Evolutionary conservation across 1,140 invertebrate species (phyloP), one percentile per base, ranked within the genome.

Genomic region (Halesus radiatus): DNA sequence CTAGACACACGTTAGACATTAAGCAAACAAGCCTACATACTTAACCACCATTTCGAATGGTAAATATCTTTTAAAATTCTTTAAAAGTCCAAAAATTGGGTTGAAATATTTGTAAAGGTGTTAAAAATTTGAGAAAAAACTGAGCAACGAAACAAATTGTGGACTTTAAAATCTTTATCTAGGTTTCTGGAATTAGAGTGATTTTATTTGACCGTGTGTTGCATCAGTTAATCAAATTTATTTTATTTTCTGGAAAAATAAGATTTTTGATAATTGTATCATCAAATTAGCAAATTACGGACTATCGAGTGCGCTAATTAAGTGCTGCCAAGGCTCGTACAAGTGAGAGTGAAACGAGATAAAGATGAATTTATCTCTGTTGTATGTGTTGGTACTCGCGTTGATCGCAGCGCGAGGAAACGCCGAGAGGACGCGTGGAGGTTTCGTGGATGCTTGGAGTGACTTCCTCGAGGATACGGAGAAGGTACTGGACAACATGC

Each of bases 391-490:
- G 66, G 16, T 23, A n/a, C 15, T 68, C n/a, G 66, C 32, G 37
- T 16, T 23, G 66, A n/a, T 20, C 8, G 64, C 16, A 4, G 13
- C 32, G 4, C 18, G 8, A 37, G 32, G 20, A 18, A 26, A 16
- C 5, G 32, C 26, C 15, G 64, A 70, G 8, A 6, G 6, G n/a
- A 18, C 66, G 32, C 32, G 32, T 8, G 66, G 66, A 7, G 66
- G 66, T 3, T 37, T 83, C 22, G 68, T 80, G n/a, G 81, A 80
- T 7, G 78, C 70, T 2, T 82, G 81, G 81, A 80, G 37, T 26
- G 53, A 73, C 60, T 79, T 83, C 53, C 37, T 83, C 37, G 68
- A 83, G 6, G 45, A 83, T 20, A 78, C 78, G 26, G 81, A 80
- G 54, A 37, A 52, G 29, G 26, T 62, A 0, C 20, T 83, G 15